These are phyloP conservation scores for Emys orbicularis DNA, from an alignment of 2,797 vertebrate genomes.

Conservation along the genomic window DNA sequence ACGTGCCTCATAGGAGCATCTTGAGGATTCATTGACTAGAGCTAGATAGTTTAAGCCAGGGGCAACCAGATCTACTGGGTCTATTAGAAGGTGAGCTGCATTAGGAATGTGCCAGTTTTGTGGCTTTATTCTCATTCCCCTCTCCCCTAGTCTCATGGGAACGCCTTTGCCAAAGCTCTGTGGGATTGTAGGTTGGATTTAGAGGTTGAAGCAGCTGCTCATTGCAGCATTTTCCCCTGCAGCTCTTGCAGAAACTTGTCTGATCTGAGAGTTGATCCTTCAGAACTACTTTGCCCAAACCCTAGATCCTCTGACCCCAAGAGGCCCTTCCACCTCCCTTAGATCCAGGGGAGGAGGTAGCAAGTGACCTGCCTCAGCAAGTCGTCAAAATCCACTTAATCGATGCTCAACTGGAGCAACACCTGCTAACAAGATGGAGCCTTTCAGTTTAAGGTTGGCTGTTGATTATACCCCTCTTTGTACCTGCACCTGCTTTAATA, in stretches of 20 bases:
- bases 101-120: not conserved
- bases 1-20: not conserved
- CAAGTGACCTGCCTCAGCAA: not conserved
- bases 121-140: not conserved
- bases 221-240: no score
- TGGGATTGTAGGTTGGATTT: not conserved
- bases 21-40: not conserved
- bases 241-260: not conserved
- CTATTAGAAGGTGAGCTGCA: not conserved
- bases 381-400: not conserved
- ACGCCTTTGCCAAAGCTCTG: not conserved
- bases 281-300: not conserved
- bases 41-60: not conserved
- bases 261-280: not conserved
- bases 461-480: not conserved
- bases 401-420: not conserved
- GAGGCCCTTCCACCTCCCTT: not conserved
- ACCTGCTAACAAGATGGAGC: not conserved
- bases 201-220: not conserved
- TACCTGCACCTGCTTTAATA: fast-evolving
- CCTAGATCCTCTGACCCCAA: not conserved
- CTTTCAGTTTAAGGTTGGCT: not conserved
- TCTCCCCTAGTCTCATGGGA: not conserved
- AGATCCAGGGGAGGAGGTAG: not conserved
- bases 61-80: not conserved